phyloP scores from a whole-genome alignment of 2,797 vertebrate species.

The Scleropages formosus region DNA sequence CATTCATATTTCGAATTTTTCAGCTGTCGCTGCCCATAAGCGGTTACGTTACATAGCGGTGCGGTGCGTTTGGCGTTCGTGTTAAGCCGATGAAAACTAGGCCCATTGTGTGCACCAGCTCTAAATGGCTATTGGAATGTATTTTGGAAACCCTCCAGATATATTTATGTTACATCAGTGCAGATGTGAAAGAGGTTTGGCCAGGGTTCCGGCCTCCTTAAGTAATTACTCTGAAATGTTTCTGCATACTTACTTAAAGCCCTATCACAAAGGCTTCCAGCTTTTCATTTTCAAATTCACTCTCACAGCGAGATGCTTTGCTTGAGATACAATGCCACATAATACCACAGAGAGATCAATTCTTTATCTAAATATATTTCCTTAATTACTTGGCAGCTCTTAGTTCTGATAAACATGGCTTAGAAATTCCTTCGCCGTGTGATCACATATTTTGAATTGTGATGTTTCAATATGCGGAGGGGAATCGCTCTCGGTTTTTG shows the following conservation, averaged over 20 bases:
- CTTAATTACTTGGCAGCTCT: too few species aligned
- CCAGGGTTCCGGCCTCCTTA: slow-evolving; percentile 28
- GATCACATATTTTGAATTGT: too few species aligned
- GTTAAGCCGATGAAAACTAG: slow-evolving; percentile 21
- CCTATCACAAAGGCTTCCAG: not conserved
- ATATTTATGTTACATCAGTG: slow-evolving; percentile 47
- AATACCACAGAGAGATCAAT: not conserved
- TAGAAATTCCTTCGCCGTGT: not conserved
- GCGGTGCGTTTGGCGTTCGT: too few species aligned
- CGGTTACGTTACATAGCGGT: not conserved
- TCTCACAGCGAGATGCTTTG: slow-evolving; percentile 2
- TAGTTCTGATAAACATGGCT: not conserved
- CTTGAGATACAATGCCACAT: not conserved
- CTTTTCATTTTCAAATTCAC: not conserved
- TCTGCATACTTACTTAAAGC: slow-evolving; percentile 5
- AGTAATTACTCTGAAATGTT: slow-evolving; percentile 41
- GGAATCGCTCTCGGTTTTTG: not conserved
- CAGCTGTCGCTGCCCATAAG: not conserved
- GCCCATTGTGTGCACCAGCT: slow-evolving; percentile 28
- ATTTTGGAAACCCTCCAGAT: slow-evolving; percentile 40
- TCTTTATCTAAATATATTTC: not conserved
- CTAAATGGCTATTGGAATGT: slow-evolving; percentile 38
- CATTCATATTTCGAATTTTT: too few species aligned
- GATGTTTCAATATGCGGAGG: not conserved
- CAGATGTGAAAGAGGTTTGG: slow-evolving; percentile 51